A percentile compares a stretch with the other conserved stretches of the same genome.
phyloP scores from a whole-genome alignment of 2,113 vertebrate species.

The Mustelus asterias region DNA sequence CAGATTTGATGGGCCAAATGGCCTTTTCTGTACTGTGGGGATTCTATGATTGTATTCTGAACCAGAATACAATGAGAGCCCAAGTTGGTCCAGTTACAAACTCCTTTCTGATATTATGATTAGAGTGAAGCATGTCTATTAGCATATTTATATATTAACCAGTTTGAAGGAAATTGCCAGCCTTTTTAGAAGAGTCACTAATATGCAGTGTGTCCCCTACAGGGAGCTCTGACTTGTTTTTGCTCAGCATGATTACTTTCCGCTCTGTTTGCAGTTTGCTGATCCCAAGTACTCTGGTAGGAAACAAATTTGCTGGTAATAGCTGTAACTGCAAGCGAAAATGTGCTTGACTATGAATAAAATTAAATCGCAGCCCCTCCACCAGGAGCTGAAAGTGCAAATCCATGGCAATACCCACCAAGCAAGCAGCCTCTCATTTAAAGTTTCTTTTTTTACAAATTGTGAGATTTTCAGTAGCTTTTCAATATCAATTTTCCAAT shows the following conservation, averaged over 20 bases:
- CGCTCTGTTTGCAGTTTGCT: not conserved
- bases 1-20: too few species aligned
- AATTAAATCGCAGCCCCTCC: not conserved
- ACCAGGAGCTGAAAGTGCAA: not conserved
- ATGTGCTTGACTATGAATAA: not conserved
- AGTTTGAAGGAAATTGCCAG: not conserved
- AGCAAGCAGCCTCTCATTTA: not conserved
- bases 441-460: not conserved
- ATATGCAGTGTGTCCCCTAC: not conserved
- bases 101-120: too few species aligned
- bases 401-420: not conserved
- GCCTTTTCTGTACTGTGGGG: too few species aligned
- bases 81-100: not conserved
- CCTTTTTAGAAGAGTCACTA: not conserved
- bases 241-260: not conserved
- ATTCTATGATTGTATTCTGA: too few species aligned
- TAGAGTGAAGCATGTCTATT: not conserved
- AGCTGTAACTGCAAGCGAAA: not conserved
- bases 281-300: not conserved
- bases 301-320: not conserved
- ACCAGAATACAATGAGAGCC: not conserved
- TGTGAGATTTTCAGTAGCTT: constrained; percentile 24
- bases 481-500: constrained; percentile 21
- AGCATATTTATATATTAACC: constrained; percentile 16
- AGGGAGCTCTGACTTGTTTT: not conserved